Evolutionary conservation across 2,888 invertebrate genomes (phyloP), one percentile per base, ranked within the genome.

Genomic region (Bruchidius siliquastri): DNA sequence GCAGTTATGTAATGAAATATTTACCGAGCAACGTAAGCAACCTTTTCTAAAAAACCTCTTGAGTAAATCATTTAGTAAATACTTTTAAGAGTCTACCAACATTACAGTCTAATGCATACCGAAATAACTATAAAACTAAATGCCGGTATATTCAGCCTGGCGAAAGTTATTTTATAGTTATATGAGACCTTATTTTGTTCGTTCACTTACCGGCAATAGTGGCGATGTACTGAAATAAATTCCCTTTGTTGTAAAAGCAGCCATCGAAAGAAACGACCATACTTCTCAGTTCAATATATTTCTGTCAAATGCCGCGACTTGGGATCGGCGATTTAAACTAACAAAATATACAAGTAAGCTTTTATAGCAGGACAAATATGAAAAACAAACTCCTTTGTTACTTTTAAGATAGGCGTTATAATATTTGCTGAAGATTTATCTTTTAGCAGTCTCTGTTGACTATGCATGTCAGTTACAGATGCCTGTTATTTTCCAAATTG

Each of bases 181-280:
- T 71, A 66, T 72, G 72, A 70, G 21, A 49, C 13, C 22, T 8
- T 26, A 30, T 68, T 49, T 49, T 68, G 18, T 67, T 67, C 21
- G 20, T 26, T 72, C 68, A 75, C 73, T 73, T 82, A 84, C 84
- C 84, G 77, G 85, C 77, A 69, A 84, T 73, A 22, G 83, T 82
- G 22, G 84, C 84, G 69, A 85, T 74, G 76, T 84, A 84, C 76
- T 84, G 84, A 76, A 81, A 83, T 22, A 83, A 75, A 74, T 81
- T 78, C 32, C 81, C 80, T 70, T 76, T 77, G 22, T 81, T 79
- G 72, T 76, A 75, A 74, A 77, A 77, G 21, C 20, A 22, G 20
- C 26, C 26, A 20, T 22, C 22, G 70, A 10, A 22, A 3, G 0
- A 26, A 26, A 26, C 10, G 26, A 70, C 70, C 26, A 70, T 26